A percentile compares a stretch with the other conserved stretches of the same genome.
phyloP scores from a whole-genome alignment of 2,888 invertebrate species.

The Tipula helvola region DNA sequence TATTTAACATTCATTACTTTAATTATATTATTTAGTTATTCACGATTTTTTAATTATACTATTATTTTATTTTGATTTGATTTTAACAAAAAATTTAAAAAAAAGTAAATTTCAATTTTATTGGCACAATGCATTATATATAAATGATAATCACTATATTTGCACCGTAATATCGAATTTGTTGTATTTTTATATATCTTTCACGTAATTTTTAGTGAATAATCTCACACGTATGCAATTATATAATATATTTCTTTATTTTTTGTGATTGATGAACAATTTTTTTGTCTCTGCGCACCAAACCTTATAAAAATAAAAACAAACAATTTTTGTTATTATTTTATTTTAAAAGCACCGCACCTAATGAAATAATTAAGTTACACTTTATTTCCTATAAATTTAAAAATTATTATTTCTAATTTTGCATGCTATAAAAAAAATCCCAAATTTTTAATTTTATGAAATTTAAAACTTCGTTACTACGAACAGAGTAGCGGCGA shows the following conservation, averaged over 20 bases:
- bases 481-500: neutral
- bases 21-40: neutral
- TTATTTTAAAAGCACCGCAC: slow-evolving; percentile 14
- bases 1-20: neutral
- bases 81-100: neutral
- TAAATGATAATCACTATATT: slow-evolving; percentile 10
- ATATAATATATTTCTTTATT: neutral
- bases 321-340: neutral
- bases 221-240: neutral
- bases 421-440: slow-evolving; percentile 6
- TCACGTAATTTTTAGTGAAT: slow-evolving; percentile 8
- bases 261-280: slow-evolving; percentile 4
- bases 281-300: slow-evolving; percentile 12
- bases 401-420: neutral
- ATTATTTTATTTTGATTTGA: neutral
- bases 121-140: slow-evolving; percentile 18
- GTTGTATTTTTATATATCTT: slow-evolving; percentile 8
- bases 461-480: neutral
- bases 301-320: neutral
- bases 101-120: slow-evolving; percentile 13
- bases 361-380: neutral
- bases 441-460: neutral
- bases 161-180: slow-evolving; percentile 16
- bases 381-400: slow-evolving; percentile 12
- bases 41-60: neutral